Evolutionary conservation across 2,888 invertebrate genomes (phyloP).

Genomic region (Acronicta alni): DNA sequence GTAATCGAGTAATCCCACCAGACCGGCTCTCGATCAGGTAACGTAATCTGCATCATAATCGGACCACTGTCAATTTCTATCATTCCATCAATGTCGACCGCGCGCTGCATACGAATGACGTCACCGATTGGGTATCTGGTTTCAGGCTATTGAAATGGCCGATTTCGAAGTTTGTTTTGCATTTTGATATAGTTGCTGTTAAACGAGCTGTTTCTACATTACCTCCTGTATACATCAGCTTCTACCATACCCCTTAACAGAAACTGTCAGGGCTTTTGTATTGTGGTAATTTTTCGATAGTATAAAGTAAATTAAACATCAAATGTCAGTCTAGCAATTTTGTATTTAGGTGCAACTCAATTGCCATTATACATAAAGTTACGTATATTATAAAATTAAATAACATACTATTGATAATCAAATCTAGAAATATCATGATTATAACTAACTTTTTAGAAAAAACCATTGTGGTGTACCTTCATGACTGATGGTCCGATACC

Average conservation of each 20-base stretch:
- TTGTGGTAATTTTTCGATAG: no score
- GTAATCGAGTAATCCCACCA: constrained; percentile 28
- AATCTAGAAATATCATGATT: no score
- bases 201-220: not conserved
- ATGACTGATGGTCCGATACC: no score
- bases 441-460: no score
- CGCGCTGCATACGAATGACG: constrained; percentile 26
- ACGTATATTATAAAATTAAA: no score
- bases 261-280: no score
- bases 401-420: no score
- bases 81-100: constrained; percentile 31
- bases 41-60: constrained; percentile 40
- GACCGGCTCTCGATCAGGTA: constrained; percentile 43
- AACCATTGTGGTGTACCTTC: no score
- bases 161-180: not conserved
- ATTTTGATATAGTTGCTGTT: not conserved
- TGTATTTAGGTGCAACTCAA: not conserved
- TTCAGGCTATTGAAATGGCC: not conserved
- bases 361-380: no score
- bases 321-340: not conserved
- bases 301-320: not conserved
- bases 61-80: constrained; percentile 10
- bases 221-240: no score
- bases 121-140: not conserved
- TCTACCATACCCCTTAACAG: no score